A percentile compares a stretch with the other conserved stretches of the same genome.
Conservation (phyloP, 2,888 invertebrate genomes). For the Prosopocoilus inquinatus region DNA sequence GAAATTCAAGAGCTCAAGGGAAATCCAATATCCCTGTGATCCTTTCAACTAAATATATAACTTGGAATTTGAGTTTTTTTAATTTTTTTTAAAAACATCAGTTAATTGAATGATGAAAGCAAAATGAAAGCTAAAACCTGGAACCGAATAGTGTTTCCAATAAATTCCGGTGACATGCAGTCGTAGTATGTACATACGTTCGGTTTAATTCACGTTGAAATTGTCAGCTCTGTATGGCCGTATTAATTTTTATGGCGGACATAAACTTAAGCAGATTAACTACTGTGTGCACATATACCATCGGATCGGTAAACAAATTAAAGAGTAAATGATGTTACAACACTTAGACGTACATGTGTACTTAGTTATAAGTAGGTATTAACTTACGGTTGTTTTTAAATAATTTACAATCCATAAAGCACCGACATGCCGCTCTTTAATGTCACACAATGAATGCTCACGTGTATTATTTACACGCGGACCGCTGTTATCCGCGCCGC, state of each 20-base stretch:
- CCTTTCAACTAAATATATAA: no score
- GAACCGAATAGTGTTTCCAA: no score
- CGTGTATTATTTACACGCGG: constrained; percentile 1
- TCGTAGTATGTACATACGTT: no score
- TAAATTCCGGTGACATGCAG: no score
- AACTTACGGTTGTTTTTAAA: not conserved
- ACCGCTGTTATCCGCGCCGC: not conserved
- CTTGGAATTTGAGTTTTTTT: no score
- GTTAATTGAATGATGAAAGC: no score
- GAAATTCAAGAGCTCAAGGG: no score
- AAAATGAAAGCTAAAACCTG: no score
- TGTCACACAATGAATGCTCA: constrained; percentile 3
- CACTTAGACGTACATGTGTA: not conserved
- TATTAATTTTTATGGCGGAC: constrained; percentile 14
- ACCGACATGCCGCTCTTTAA: constrained; percentile 28
- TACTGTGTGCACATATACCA: constrained; percentile 7
- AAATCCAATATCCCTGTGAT: no score
- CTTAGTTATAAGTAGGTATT: not conserved
- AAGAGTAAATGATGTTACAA: not conserved
- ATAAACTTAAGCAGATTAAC: constrained; percentile 16
- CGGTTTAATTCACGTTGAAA: constrained; percentile 3
- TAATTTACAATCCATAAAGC: constrained; percentile 29
- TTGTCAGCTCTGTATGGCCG: constrained; percentile 7
- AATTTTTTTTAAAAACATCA: no score
- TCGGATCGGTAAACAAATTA: not conserved